A percentile compares a stretch with the other conserved stretches of the same genome.
These are phyloP conservation scores for Limnothrissa miodon DNA, from an alignment of 2,113 vertebrate genomes.

Conservation along the genomic window DNA sequence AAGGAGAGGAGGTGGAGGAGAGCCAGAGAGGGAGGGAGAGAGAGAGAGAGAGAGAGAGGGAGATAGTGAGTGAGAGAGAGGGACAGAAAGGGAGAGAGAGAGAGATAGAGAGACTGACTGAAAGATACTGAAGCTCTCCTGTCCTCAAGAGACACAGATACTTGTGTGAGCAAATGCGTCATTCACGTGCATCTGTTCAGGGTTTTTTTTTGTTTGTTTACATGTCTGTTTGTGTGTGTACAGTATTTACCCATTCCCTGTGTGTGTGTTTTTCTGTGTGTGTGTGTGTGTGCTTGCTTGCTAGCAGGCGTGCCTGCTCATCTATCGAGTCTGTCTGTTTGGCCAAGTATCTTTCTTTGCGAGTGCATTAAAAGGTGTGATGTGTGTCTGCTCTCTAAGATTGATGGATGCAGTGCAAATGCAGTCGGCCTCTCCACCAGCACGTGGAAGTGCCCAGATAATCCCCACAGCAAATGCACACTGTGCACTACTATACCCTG, in stretches of 20 bases:
- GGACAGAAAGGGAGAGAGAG: background rate
- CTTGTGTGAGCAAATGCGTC: slow-evolving; percentile 38
- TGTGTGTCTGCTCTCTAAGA: background rate
- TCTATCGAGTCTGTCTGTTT: background rate
- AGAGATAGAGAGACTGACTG: background rate
- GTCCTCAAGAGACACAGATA: background rate
- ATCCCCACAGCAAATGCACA: slow-evolving; percentile 46
- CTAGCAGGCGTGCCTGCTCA: background rate
- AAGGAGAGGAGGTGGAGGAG: slow-evolving; percentile 40
- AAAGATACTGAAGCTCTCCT: background rate
- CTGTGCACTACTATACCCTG: slow-evolving; percentile 19
- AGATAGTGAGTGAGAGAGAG: background rate
- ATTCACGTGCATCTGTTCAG: slow-evolving; percentile 55
- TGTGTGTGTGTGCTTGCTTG: background rate
- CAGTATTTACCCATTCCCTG: background rate
- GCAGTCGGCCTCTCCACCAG: background rate
- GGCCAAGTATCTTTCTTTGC: background rate
- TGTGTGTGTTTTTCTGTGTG: background rate
- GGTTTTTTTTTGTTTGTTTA: slow-evolving; percentile 34
- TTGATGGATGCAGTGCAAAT: slow-evolving; percentile 9
- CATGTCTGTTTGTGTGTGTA: slow-evolving; percentile 46
- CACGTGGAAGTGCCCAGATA: slow-evolving; percentile 38
- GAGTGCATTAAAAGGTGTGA: slow-evolving; percentile 8
- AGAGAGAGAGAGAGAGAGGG: background rate
- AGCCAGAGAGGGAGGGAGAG: slow-evolving; percentile 24